These are phyloP conservation scores for Mus minutoides DNA, from an alignment of 2,797 vertebrate species.

Conservation along the genomic window DNA sequence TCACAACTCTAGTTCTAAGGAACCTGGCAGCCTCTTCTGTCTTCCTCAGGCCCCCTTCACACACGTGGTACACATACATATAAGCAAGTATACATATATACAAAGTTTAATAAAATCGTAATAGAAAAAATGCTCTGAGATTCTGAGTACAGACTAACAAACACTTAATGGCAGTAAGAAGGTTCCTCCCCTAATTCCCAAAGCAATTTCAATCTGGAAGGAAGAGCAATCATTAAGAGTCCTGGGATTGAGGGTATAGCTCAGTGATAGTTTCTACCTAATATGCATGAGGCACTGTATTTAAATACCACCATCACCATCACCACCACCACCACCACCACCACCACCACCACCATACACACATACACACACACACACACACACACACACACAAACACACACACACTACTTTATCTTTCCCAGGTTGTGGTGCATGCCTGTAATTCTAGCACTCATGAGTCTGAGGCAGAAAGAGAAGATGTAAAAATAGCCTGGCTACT, in stretches of 20 bases:
- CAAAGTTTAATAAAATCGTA: background rate
- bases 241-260: background rate
- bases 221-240: slow-evolving; percentile 30
- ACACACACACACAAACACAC: too few relatives aligned
- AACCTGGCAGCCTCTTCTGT: background rate
- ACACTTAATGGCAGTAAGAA: background rate
- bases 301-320: background rate
- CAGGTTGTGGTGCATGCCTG: background rate
- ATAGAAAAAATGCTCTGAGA: background rate
- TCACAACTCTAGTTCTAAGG: background rate
- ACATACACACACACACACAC: too few relatives aligned
- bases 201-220: slow-evolving; percentile 13
- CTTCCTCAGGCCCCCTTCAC: background rate
- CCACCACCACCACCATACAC: too few relatives aligned
- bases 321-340: background rate
- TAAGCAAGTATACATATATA: background rate
- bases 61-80: background rate
- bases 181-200: background rate
- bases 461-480: slow-evolving; percentile 3
- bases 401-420: background rate
- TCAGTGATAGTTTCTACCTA: background rate
- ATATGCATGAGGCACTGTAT: background rate
- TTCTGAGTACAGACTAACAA: slow-evolving; percentile 37
- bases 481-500: background rate
- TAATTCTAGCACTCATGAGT: background rate